Conservation (phyloP, 2,888 invertebrate species). For the Andrena trimmerana region DNA sequence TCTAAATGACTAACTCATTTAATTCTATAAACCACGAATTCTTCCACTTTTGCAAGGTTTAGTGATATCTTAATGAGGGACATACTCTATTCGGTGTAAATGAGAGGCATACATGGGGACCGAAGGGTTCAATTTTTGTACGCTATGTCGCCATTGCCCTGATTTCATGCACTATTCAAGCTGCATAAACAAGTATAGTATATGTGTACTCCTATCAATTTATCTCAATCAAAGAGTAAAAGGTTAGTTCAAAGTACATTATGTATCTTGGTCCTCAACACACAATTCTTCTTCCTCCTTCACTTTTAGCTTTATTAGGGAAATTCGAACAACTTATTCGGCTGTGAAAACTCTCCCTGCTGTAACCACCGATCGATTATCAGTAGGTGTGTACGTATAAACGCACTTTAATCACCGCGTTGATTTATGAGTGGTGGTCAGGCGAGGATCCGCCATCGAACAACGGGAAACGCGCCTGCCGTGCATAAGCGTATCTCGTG, state of each 20-base stretch:
- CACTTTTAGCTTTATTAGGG: slow-evolving; percentile 3
- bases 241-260: background rate
- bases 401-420: slow-evolving; percentile 66
- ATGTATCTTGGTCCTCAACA: background rate
- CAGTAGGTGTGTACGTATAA: slow-evolving; percentile 69
- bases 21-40: no score
- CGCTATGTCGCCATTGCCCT: no score
- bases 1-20: no score
- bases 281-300: background rate
- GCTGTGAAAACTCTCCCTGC: slow-evolving; percentile 48
- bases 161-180: no score
- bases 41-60: no score
- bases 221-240: background rate
- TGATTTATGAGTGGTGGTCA: slow-evolving; percentile 68
- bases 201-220: background rate
- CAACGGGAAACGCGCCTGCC: slow-evolving; percentile 54
- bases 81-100: no score
- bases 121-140: no score
- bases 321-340: slow-evolving; percentile 5
- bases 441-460: slow-evolving; percentile 67
- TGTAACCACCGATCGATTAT: slow-evolving; percentile 65
- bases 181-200: no score
- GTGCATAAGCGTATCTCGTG: slow-evolving; percentile 49
- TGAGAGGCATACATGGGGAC: no score
- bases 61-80: no score